These are phyloP conservation scores for Acanthis flammea DNA, from an alignment of 2,797 vertebrate species.

Conservation along the genomic window DNA sequence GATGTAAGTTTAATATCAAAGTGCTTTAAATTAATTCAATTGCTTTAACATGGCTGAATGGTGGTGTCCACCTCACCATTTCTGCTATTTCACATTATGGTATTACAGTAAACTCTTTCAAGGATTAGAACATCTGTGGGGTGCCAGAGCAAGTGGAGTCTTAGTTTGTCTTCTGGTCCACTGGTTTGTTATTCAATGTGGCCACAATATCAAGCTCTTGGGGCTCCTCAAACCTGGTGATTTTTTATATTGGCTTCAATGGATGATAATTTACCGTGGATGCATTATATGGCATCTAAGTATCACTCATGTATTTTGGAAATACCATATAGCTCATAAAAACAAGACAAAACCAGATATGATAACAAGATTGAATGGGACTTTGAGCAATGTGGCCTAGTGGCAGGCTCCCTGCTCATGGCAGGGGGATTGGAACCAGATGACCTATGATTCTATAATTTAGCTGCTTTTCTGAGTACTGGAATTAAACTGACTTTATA, in stretches of 20 bases:
- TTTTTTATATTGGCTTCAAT: neutral
- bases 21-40: neutral
- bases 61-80: neutral
- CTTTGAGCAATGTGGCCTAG: neutral
- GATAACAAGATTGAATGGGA: neutral
- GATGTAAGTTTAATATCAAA: neutral
- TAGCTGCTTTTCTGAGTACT: neutral
- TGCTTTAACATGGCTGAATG: neutral
- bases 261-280: neutral
- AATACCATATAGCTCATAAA: neutral
- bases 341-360: neutral
- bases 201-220: neutral
- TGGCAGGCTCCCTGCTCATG: neutral
- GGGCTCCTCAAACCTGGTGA: neutral
- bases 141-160: neutral
- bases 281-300: neutral
- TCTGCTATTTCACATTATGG: neutral
- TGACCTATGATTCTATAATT: neutral
- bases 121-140: neutral
- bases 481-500: neutral
- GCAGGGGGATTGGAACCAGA: neutral
- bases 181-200: neutral
- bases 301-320: neutral
- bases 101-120: neutral
- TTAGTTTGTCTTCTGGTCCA: neutral